Conservation (phyloP, 2,113 vertebrate species). For the Cygnus atratus region DNA sequence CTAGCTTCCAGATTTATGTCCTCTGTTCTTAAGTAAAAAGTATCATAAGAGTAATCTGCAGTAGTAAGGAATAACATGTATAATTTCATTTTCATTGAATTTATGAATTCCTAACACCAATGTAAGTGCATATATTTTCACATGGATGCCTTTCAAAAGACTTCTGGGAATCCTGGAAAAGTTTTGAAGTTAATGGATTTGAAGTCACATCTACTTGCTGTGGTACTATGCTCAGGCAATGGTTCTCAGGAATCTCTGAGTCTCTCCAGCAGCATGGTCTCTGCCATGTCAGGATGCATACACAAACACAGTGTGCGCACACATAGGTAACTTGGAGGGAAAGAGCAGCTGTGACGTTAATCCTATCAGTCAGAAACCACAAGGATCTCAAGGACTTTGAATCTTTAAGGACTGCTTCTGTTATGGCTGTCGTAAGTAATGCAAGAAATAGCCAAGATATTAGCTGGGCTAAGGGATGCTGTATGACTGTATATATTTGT, state of each 20-base stretch:
- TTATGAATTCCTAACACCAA: not conserved
- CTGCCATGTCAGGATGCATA: not conserved
- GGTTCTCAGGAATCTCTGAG: not conserved
- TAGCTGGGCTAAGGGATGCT: not conserved
- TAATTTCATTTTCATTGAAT: not conserved
- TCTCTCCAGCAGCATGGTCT: rapidly evolving
- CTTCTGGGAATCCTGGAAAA: rapidly evolving
- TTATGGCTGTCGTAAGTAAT: not conserved
- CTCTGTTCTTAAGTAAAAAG: not conserved
- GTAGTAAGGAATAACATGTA: not conserved
- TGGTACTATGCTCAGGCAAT: rapidly evolving
- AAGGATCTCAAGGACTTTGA: not conserved
- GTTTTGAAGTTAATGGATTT: not conserved
- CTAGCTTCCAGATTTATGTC: not conserved
- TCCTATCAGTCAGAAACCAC: not conserved
- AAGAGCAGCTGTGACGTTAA: not conserved
- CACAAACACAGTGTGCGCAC: rapidly evolving
- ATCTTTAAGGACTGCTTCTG: not conserved
- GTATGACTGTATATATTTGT: rapidly evolving
- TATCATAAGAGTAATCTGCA: not conserved
- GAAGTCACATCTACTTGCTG: not conserved
- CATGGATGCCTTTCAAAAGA: not conserved
- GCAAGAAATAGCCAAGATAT: not conserved
- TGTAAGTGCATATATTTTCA: not conserved
- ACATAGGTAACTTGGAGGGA: not conserved